These are phyloP conservation scores for Homarus gammarus DNA, from an alignment of 2,888 invertebrate species.

Conservation along the genomic window DNA sequence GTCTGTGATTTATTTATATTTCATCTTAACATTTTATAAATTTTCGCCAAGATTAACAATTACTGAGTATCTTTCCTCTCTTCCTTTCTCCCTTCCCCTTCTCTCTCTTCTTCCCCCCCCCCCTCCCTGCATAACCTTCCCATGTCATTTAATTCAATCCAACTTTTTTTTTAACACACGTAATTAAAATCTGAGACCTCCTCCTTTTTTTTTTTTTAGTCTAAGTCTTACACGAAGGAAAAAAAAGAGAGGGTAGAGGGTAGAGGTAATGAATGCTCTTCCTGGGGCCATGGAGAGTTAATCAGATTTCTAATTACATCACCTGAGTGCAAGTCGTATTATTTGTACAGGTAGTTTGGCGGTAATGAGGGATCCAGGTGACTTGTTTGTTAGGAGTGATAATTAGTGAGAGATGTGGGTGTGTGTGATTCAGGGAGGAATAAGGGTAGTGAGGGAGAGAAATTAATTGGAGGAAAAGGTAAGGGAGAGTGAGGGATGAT, in stretches of 20 bases:
- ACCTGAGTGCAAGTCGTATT: not conserved
- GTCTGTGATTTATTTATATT: too few relatives aligned
- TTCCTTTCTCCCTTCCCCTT: too few relatives aligned
- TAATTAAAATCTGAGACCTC: not conserved
- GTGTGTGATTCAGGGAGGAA: not conserved
- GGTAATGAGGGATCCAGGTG: not conserved
- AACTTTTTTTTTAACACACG: too few relatives aligned
- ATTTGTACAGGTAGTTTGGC: not conserved
- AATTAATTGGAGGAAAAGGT: not conserved
- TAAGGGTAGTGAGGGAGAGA: not conserved
- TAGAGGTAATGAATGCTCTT: not conserved
- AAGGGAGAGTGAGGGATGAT: not conserved
- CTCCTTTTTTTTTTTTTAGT: not conserved
- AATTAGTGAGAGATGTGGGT: not conserved
- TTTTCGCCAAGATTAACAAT: too few relatives aligned
- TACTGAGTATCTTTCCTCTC: too few relatives aligned
- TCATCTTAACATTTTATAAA: too few relatives aligned
- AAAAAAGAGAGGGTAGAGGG: not conserved
- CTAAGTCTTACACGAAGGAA: not conserved
- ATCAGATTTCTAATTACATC: constrained; percentile 3
- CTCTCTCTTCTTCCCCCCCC: too few relatives aligned
- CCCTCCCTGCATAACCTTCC: too few relatives aligned
- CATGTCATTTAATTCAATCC: too few relatives aligned
- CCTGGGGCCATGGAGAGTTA: not conserved
- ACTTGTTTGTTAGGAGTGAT: not conserved